Percentiles rank a stretch among this genome's conserved stretches.
Conservation (phyloP, 2,888 invertebrate genomes). For the Melanotus villosus region DNA sequence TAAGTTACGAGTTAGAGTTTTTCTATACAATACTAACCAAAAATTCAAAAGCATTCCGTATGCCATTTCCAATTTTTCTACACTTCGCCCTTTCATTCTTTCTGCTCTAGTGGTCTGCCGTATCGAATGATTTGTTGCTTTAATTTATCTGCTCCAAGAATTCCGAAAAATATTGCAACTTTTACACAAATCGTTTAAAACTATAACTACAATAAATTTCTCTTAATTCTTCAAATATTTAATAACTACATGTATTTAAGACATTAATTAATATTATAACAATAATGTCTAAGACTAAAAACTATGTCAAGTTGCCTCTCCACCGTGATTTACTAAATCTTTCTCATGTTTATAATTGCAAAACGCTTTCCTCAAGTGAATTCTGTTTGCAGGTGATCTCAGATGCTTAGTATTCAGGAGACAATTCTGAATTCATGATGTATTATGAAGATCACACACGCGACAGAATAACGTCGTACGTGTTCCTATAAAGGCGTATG, state of each 20-base stretch:
- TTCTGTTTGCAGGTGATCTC: constrained; percentile 18
- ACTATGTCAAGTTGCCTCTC: background rate
- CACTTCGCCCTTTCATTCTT: constrained; percentile 11
- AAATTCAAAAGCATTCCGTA: constrained; percentile 1
- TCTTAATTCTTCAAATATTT: too few species aligned
- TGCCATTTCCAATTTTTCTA: constrained; percentile 21
- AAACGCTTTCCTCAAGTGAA: constrained; percentile 1
- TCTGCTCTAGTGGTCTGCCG: constrained; percentile 4
- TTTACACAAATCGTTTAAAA: background rate
- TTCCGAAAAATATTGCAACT: background rate
- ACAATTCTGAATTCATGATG: constrained; percentile 26
- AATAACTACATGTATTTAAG: too few species aligned
- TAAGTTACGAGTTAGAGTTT: too few species aligned
- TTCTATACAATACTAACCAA: too few species aligned
- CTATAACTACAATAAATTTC: too few species aligned
- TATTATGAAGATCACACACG: constrained; percentile 26
- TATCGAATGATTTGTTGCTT: constrained; percentile 19
- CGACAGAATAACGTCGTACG: constrained; percentile 26
- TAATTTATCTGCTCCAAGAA: constrained; percentile 2
- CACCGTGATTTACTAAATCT: background rate
- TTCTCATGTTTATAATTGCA: background rate
- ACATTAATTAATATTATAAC: too few species aligned
- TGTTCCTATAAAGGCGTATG: constrained; percentile 18
- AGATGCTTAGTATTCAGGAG: constrained; percentile 19
- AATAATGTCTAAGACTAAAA: background rate